Conservation (phyloP, 2,113 vertebrate species). For the Brachyistius frenatus region DNA sequence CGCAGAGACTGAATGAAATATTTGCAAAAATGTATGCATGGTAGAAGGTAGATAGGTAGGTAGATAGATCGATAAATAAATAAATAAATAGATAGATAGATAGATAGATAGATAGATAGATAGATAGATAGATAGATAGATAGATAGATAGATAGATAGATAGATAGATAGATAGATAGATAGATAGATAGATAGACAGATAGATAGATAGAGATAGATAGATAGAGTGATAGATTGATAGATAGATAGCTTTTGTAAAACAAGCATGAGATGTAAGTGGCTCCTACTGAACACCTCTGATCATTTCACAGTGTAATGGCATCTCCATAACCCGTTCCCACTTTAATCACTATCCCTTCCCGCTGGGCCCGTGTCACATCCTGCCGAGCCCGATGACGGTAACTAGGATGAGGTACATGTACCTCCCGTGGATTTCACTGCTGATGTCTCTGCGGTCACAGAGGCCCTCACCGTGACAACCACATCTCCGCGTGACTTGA, state of each 20-base stretch:
- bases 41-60: conserved; percentile 27
- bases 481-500: conserved; percentile 60
- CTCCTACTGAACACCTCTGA: conserved; percentile 63
- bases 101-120: conserved; percentile 36
- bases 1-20: conserved; percentile 74
- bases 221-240: conserved; percentile 12
- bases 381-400: conserved; percentile 64
- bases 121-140: conserved; percentile 29
- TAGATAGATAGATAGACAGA: conserved; percentile 16
- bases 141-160: conserved; percentile 1
- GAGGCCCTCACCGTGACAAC: conserved; percentile 66
- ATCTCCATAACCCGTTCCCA: conserved; percentile 57
- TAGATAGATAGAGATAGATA: background rate
- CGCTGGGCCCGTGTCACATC: conserved; percentile 74
- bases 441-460: conserved; percentile 73
- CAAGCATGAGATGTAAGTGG: conserved; percentile 30
- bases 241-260: conserved; percentile 1
- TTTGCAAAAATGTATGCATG: conserved; percentile 69
- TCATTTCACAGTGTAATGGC: conserved; percentile 61
- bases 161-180: no score
- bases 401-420: conserved; percentile 74
- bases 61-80: conserved; percentile 15
- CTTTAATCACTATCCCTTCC: conserved; percentile 74
- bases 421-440: conserved; percentile 70
- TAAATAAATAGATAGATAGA: conserved; percentile 20